Base-by-base conservation (phyloP, 1,140 invertebrate genomes). In the Archivesica marissinica region DNA sequence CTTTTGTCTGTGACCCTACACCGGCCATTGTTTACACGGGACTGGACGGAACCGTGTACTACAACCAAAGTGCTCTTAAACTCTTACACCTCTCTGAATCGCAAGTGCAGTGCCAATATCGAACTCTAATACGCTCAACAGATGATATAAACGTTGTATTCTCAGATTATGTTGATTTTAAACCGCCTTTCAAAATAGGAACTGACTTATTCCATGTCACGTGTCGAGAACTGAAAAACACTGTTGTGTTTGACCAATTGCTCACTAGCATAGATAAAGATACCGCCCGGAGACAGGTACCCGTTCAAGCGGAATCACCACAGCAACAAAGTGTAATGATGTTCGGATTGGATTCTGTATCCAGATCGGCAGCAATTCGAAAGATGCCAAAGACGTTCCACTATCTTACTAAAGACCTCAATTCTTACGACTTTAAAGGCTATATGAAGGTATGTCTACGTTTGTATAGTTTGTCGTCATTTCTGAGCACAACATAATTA, bases 291-390 rank as follows among this genome's bases (percentile, higher is more conserved):
- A 86, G 35, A 85, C 88, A 64, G 82, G 89, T 44, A 82, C 38
- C 25, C 15, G 38, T 81, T 7, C 66, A 41, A 35, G 52, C 78
- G 7, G 88, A 87, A 52, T 85, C 88, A 17, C 47, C 13, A 52
- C 61, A 88, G 7, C 74, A 81, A 3, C 70, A 93, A 33, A 94
- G 92, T 87, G 95, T 99, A 0, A 94, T 98, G 33, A 94, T 98
- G 7, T 92, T 98, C 28, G 98, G 98, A 0, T 94, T 98, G 97
- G 0, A 98, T 91, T 96, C 97, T 0, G 95, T 98, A 3, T 98
- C 97, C 0, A 95, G 97, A 61, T 94, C 98, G 66, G 98, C 98
- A 93, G 96, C 98, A 77, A 95, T 96, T 72, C 95, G 97, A 33
- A 96, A 97, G 81, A 96, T 98, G 96, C 96, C 96, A 0, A 95